These are phyloP conservation scores for Hemaris fuciformis DNA, from an alignment of 2,888 invertebrate species.

Conservation along the genomic window DNA sequence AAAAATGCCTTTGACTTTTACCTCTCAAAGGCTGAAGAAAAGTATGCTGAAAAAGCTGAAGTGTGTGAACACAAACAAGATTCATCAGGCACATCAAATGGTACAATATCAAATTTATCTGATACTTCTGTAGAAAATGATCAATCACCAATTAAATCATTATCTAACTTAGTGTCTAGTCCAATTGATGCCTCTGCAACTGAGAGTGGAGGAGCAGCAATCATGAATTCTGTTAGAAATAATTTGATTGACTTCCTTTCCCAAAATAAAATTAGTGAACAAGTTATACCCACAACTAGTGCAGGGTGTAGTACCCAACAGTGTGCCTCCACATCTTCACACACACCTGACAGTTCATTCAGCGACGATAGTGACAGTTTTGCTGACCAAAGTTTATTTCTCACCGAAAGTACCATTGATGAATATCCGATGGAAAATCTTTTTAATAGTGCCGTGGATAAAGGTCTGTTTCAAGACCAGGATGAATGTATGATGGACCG, in stretches of 20 bases:
- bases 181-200: constrained; percentile 62
- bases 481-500: constrained; percentile 76
- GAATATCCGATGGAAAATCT: constrained; percentile 78
- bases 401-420: constrained; percentile 74
- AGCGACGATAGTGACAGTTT: constrained; percentile 75
- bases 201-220: constrained; percentile 51
- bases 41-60: constrained; percentile 51
- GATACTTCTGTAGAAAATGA: constrained; percentile 62
- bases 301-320: constrained; percentile 53
- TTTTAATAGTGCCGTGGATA: constrained; percentile 75
- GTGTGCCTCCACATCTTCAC: constrained; percentile 53
- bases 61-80: constrained; percentile 53
- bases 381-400: constrained; percentile 74
- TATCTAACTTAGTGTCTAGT: constrained; percentile 84
- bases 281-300: constrained; percentile 61
- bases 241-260: constrained; percentile 72
- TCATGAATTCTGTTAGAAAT: constrained; percentile 66
- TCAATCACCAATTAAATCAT: constrained; percentile 83
- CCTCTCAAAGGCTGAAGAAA: constrained; percentile 67
- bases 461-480: constrained; percentile 73
- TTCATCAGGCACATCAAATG: constrained; percentile 54
- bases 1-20: constrained; percentile 74
- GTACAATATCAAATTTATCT: constrained; percentile 60
- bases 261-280: constrained; percentile 58
- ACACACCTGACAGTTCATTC: constrained; percentile 67